phyloP scores from a whole-genome alignment of 35 echinoderm and acorn worm species.

The Heliocidaris tuberculata region DNA sequence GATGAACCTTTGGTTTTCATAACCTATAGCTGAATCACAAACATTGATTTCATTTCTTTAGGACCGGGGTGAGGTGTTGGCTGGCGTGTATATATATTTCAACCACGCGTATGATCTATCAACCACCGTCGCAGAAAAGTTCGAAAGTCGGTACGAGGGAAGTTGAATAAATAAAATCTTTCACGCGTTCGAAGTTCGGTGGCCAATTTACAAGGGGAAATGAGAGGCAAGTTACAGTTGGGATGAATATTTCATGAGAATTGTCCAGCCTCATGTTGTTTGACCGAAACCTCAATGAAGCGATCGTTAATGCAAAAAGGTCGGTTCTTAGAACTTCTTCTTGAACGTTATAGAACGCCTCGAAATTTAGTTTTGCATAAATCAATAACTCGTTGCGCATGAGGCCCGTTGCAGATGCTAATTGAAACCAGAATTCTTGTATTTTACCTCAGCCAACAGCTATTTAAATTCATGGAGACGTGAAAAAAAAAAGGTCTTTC shows the following conservation, averaged over 20 bases:
- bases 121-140: not conserved
- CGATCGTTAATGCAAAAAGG: constrained; percentile 10
- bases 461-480: not conserved
- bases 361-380: not conserved
- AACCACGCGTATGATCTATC: no score
- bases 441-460: not conserved
- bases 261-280: not conserved
- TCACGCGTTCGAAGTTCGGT: not conserved
- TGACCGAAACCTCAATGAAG: constrained; percentile 9
- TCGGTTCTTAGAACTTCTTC: not conserved
- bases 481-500: not conserved
- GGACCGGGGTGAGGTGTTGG: no score
- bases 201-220: not conserved
- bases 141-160: not conserved
- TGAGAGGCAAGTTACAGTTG: not conserved
- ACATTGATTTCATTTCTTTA: no score
- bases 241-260: not conserved
- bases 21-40: no score
- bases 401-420: not conserved
- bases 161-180: constrained; percentile 14
- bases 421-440: not conserved
- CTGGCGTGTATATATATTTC: no score
- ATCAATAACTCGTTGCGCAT: not conserved
- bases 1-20: no score
- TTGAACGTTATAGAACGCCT: not conserved